Evolutionary conservation across 2,113 vertebrate species (phyloP).

Genomic region (Takifugu flavidus): DNA sequence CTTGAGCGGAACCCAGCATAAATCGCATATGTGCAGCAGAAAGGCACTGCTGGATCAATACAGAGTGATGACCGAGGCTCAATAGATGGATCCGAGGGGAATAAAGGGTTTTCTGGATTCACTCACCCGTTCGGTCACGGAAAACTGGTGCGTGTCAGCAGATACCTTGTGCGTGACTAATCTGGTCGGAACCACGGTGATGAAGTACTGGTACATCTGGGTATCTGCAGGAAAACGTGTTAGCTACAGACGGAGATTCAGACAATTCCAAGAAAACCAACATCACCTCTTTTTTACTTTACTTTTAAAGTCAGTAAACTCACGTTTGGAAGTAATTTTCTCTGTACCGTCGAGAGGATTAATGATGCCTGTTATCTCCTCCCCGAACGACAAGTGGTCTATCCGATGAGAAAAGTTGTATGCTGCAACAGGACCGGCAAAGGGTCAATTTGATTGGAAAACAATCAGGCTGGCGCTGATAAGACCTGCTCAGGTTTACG

Average conservation of each 20-base stretch:
- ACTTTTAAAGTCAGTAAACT: slow-evolving; percentile 54
- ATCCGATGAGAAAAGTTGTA: slow-evolving; percentile 98
- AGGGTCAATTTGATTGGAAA: not conserved
- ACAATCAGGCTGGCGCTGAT: not conserved
- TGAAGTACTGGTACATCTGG: slow-evolving; percentile 98
- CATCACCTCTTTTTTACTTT: not conserved
- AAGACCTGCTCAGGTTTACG: slow-evolving; percentile 42
- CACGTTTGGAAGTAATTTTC: slow-evolving; percentile 91
- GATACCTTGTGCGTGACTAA: slow-evolving; percentile 88
- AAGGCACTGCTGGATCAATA: too few species aligned
- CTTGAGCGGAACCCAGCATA: too few species aligned
- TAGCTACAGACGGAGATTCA: not conserved
- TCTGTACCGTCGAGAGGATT: slow-evolving; percentile 96
- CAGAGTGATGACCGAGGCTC: too few species aligned
- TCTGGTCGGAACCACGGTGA: slow-evolving; percentile 96
- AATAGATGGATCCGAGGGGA: not conserved
- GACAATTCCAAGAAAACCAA: not conserved
- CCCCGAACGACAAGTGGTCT: slow-evolving; percentile 95
- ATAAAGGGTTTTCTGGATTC: not conserved
- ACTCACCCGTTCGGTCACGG: slow-evolving; percentile 93
- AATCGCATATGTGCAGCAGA: too few species aligned
- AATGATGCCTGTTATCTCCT: slow-evolving; percentile 89
- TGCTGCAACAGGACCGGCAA: slow-evolving; percentile 63
- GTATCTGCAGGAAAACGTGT: slow-evolving; percentile 78
- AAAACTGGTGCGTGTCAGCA: slow-evolving; percentile 94